phyloP scores from a whole-genome alignment of 2,888 invertebrate species.

The Leptopilina syphax region DNA sequence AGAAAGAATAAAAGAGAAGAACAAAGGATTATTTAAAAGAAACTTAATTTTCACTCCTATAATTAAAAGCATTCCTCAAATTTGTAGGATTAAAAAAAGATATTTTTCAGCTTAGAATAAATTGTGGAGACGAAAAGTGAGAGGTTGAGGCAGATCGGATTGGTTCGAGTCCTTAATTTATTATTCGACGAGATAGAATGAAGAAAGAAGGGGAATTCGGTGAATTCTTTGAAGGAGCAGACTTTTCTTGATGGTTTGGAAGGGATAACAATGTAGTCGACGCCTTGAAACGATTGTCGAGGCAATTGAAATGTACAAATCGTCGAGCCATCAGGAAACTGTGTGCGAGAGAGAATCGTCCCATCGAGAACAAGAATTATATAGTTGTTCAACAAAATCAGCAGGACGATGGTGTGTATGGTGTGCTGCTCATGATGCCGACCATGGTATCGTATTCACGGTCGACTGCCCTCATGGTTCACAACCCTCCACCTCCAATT shows the following conservation, averaged over 20 bases:
- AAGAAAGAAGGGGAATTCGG: conserved; percentile 3
- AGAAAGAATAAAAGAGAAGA: too few species aligned
- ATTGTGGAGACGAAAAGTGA: neutral
- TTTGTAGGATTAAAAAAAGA: too few species aligned
- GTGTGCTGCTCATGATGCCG: conserved; percentile 49
- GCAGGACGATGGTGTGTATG: conserved; percentile 57
- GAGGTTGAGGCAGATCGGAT: conserved; percentile 35
- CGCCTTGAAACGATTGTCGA: conserved; percentile 52
- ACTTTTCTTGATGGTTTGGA: conserved; percentile 44
- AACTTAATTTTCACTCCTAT: too few species aligned
- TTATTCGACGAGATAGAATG: conserved; percentile 44
- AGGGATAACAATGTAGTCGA: conserved; percentile 51
- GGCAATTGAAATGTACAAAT: conserved; percentile 72
- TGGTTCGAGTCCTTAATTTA: conserved; percentile 47
- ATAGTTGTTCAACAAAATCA: conserved; percentile 62
- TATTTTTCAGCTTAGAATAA: neutral
- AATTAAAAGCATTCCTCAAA: too few species aligned
- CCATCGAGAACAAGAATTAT: conserved; percentile 58
- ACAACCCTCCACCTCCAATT: conserved; percentile 7
- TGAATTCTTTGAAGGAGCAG: conserved; percentile 45
- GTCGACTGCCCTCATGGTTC: conserved; percentile 65
- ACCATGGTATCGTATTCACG: conserved; percentile 74
- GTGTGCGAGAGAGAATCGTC: conserved; percentile 50
- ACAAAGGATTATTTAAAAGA: too few species aligned
- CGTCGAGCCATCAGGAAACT: conserved; percentile 58